Evolutionary conservation across 2,113 vertebrate species (phyloP), one percentile per base, ranked within the genome.

Genomic region (Pollachius pollachius): DNA sequence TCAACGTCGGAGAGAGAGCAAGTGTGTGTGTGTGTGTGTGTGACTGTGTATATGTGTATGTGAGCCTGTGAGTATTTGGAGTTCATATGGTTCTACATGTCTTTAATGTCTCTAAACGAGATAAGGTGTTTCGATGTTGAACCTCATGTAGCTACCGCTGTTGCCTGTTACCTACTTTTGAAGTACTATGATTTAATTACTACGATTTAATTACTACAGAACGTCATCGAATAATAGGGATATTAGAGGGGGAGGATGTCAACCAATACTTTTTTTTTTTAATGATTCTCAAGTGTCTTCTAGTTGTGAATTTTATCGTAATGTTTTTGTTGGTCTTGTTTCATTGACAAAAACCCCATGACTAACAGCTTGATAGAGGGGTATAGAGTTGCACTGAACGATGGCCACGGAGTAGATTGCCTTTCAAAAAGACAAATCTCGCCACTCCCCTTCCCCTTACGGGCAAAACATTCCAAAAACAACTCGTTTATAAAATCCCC

Each of bases 111-210:
- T 48, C 41, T 48, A 48, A 11, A 48, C 8, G 41, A 48, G 41
- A 48, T 2, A 64, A 25, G 54, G 23, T 15, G 74, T 83, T 83
- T 41, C 68, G 52, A 57, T 77, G 81, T 85, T 70, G 61, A 48
- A 87, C 81, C 85, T 84, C 67, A n/a, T 81, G 84, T 89, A 72
- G 64, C 72, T 37, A 8, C 81, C 78, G 64, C 30, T 85, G 85
- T 81, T 87, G 84, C 81, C 84, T 73, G 87, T 87, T 85, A 77
- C 75, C 76, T 85, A 72, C 73, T 64, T 74, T 71, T 71, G 75
- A 77, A 76, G 41, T 48, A 13, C 41, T 48, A 48, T 48, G 41
- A 48, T 48, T 48, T 48, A 9, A 12, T 48, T 13, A 48, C 41
- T 76, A 78, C 76, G 71, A 48, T 48, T 48, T 48, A 9, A 12